A percentile compares a stretch with the other conserved stretches of the same genome.
phyloP scores from a whole-genome alignment of 1,140 invertebrate species.

The Euura lappo region DNA sequence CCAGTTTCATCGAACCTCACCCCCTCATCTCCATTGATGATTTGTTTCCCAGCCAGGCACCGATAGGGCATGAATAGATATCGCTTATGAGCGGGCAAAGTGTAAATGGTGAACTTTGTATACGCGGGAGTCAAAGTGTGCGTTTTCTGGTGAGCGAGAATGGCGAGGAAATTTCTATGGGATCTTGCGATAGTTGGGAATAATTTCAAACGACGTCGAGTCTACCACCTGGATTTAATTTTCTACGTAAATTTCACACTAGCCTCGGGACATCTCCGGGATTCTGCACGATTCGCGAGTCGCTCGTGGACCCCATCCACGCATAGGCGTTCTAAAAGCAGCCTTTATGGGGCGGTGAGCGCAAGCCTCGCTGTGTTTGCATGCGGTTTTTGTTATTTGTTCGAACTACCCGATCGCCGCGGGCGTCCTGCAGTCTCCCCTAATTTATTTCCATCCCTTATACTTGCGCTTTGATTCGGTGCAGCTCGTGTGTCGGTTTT shows the following conservation, averaged over 20 bases:
- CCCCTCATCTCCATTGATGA: background rate
- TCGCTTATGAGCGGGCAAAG: background rate
- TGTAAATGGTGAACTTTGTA: background rate
- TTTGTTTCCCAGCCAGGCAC: background rate
- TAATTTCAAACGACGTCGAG: too few species aligned
- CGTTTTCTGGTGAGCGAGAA: too few species aligned
- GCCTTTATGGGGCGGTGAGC: background rate
- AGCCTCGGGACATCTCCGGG: background rate
- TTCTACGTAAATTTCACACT: too few species aligned
- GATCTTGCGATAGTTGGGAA: too few species aligned
- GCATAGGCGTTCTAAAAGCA: too few species aligned
- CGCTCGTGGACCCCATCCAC: background rate
- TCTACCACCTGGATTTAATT: too few species aligned
- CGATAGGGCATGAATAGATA: constrained; percentile 4
- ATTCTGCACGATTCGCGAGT: background rate
- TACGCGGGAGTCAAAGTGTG: background rate
- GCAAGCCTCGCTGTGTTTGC: constrained; percentile 5
- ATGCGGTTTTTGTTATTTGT: constrained; percentile 17
- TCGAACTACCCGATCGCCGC: constrained; percentile 11
- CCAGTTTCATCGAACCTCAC: background rate
- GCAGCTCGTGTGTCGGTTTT: background rate
- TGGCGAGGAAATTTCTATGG: too few species aligned
- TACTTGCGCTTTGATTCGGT: background rate
- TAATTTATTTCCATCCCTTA: constrained; percentile 10
- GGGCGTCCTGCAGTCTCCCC: constrained; percentile 12